Percentiles rank a stretch among this genome's conserved stretches.
These are phyloP conservation scores for Aphyosemion australe DNA, from an alignment of 2,113 vertebrate species.

Conservation along the genomic window DNA sequence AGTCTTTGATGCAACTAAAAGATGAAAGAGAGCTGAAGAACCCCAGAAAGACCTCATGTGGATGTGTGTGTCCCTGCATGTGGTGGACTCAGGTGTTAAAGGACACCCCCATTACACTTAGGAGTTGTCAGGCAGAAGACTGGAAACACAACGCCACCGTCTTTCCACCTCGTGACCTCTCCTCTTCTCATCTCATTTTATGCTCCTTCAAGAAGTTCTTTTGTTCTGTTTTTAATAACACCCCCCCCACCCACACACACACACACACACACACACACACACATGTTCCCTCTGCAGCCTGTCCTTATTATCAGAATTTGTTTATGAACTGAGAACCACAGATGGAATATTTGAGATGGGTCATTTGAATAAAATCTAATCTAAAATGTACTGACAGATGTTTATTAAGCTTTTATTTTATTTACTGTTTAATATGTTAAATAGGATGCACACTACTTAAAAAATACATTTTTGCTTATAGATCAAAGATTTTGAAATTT, in stretches of 20 bases:
- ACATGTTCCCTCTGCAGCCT: too few relatives aligned
- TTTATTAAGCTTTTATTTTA: background rate
- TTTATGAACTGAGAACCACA: too few relatives aligned
- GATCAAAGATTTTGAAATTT: too few relatives aligned
- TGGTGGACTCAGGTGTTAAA: slow-evolving; percentile 88
- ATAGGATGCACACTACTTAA: background rate
- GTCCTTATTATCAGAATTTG: too few relatives aligned
- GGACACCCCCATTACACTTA: slow-evolving; percentile 81
- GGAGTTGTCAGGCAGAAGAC: slow-evolving; percentile 75
- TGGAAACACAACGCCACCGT: slow-evolving; percentile 30
- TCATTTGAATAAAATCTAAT: background rate
- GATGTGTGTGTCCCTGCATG: slow-evolving; percentile 14
- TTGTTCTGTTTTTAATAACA: slow-evolving; percentile 16
- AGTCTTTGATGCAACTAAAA: slow-evolving; percentile 65
- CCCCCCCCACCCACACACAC: background rate
- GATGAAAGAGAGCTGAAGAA: slow-evolving; percentile 69
- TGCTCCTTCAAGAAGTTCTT: slow-evolving; percentile 25
- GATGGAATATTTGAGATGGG: background rate
- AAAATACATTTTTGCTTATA: too few relatives aligned
- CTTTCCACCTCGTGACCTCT: slow-evolving; percentile 36
- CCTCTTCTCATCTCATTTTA: slow-evolving; percentile 24
- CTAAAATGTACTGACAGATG: background rate
- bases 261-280: too few relatives aligned
- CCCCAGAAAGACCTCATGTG: slow-evolving; percentile 17
- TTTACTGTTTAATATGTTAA: background rate